These are phyloP conservation scores for Okapia johnstoni DNA, from an alignment of 2,113 vertebrate genomes.

Conservation along the genomic window DNA sequence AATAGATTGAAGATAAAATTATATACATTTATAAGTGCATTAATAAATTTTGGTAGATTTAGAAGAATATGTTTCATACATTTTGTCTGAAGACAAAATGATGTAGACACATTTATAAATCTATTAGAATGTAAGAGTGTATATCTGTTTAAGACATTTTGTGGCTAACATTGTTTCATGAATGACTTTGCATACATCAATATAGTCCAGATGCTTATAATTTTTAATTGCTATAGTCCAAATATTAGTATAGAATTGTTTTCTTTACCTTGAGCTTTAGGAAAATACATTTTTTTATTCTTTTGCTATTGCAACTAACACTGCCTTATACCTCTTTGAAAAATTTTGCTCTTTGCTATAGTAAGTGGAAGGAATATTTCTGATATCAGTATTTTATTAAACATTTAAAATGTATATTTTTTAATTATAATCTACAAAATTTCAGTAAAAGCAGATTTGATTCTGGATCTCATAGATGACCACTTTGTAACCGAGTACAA, in stretches of 20 bases:
- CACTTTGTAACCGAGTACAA: neutral
- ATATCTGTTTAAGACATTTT: neutral
- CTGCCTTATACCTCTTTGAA: neutral
- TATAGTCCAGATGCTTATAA: neutral
- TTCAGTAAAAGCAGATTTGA: neutral
- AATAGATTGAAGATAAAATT: slow-evolving; percentile 6
- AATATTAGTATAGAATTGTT: neutral
- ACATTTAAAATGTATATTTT: neutral
- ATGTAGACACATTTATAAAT: neutral
- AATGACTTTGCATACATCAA: neutral
- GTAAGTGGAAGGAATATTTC: neutral
- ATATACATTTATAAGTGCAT: neutral
- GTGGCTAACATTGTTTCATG: neutral
- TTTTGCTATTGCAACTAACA: neutral
- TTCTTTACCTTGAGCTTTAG: neutral
- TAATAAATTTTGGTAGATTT: neutral
- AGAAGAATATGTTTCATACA: neutral
- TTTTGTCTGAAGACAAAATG: neutral
- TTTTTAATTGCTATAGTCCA: neutral
- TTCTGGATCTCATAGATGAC: neutral
- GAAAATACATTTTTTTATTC: slow-evolving; percentile 7
- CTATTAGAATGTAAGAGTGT: neutral
- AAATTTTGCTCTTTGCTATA: neutral
- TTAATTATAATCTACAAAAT: neutral
- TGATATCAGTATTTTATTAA: neutral